phyloP scores from a whole-genome alignment of 2,113 vertebrate species.

The Laterallus jamaicensis region DNA sequence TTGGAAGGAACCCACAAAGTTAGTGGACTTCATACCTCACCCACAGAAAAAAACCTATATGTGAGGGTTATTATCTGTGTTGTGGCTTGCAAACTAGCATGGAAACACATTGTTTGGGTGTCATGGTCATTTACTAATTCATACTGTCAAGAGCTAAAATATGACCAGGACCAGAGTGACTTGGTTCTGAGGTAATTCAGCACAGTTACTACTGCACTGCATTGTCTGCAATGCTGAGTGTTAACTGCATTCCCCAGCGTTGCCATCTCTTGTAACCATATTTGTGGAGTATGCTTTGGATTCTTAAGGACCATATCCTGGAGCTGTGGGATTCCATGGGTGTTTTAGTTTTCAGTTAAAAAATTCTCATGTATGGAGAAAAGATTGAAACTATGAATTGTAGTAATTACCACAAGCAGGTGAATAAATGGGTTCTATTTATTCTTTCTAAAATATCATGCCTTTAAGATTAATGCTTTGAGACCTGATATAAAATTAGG shows the following conservation, averaged over 20 bases:
- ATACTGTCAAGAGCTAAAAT: not conserved
- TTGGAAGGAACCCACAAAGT: not conserved
- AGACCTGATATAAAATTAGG: not conserved
- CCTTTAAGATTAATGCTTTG: not conserved
- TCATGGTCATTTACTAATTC: not conserved
- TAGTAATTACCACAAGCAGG: not conserved
- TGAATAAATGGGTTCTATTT: not conserved
- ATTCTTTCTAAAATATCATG: not conserved
- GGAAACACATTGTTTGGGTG: not conserved
- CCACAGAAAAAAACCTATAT: rapidly evolving
- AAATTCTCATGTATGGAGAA: not conserved
- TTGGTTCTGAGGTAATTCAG: not conserved
- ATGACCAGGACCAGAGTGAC: not conserved
- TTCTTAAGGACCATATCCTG: not conserved
- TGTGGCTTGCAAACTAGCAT: not conserved
- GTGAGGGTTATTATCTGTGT: rapidly evolving
- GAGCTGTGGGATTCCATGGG: not conserved
- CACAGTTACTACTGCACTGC: not conserved
- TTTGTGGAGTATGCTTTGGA: not conserved
- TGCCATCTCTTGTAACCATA: not conserved
- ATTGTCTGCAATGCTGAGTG: not conserved
- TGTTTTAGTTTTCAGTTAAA: not conserved
- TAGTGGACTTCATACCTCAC: rapidly evolving
- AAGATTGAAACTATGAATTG: not conserved
- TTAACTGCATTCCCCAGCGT: not conserved